phyloP scores from a whole-genome alignment of 2,888 invertebrate genomes.

The Girardia tigrina region DNA sequence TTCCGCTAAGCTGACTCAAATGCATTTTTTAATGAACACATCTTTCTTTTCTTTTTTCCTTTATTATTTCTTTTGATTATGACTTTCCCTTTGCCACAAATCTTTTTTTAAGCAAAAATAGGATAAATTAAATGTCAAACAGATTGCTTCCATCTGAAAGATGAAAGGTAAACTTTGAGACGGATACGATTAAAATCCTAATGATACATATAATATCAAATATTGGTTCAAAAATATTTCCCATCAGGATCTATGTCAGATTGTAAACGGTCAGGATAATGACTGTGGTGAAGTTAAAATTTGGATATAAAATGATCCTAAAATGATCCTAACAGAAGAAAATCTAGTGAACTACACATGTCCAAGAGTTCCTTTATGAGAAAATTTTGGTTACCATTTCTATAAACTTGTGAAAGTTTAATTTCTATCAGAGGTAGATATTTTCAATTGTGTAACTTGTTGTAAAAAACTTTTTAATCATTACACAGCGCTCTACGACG shows the following conservation, averaged over 20 bases:
- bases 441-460: neutral
- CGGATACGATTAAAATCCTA: neutral
- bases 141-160: no score
- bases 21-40: no score
- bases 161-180: neutral
- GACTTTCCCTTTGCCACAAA: no score
- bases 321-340: conserved; percentile 24
- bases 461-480: conserved; percentile 28
- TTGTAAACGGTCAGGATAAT: neutral
- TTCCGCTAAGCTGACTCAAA: no score
- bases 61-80: no score
- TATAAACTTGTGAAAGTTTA: conserved; percentile 29
- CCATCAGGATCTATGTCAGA: neutral
- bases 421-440: conserved; percentile 25
- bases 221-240: neutral
- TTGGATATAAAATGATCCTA: conserved; percentile 26
- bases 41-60: no score
- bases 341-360: conserved; percentile 18
- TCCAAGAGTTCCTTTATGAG: neutral
- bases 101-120: no score
- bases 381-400: conserved; percentile 6
- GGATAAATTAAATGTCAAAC: no score
- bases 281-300: neutral
- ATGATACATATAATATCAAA: neutral
- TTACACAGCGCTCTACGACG: conserved; percentile 31